phyloP scores from a whole-genome alignment of 1,140 invertebrate species.

The Zaprionus kolodkinae region DNA sequence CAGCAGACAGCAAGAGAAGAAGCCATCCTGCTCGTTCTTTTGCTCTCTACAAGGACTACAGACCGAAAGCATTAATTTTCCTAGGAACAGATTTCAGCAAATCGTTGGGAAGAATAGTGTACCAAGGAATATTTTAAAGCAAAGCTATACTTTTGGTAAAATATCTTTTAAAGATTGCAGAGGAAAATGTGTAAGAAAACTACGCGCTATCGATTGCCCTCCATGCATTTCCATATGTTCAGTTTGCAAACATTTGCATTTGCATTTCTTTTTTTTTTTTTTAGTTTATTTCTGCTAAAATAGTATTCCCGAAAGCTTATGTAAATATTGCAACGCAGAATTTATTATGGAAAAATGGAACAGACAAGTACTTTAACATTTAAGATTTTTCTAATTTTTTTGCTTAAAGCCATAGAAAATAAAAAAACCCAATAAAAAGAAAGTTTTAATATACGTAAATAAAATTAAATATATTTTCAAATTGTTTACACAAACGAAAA shows the following conservation, averaged over 20 bases:
- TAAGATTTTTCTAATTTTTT: neutral
- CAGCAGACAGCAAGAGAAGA: conserved; percentile 7
- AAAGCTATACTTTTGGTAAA: too few relatives aligned
- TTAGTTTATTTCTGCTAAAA: too few relatives aligned
- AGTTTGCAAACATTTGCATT: neutral
- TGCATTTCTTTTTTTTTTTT: neutral
- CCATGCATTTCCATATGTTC: neutral
- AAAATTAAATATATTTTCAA: neutral
- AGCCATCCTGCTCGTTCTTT: neutral
- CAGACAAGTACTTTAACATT: neutral
- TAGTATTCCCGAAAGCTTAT: neutral
- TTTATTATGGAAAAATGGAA: neutral
- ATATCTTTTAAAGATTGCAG: neutral
- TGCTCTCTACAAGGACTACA: neutral
- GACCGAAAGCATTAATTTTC: neutral
- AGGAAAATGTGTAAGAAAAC: neutral
- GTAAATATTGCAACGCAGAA: neutral
- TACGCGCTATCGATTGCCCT: neutral
- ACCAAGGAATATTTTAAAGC: neutral
- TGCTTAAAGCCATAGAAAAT: neutral
- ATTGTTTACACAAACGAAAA: neutral
- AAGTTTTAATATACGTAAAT: neutral
- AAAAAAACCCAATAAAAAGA: neutral
- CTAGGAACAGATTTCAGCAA: neutral
- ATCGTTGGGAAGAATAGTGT: too few relatives aligned